These are phyloP conservation scores for Ctenochaetus hawaiiensis DNA, from an alignment of 2,797 vertebrate genomes.

Conservation along the genomic window DNA sequence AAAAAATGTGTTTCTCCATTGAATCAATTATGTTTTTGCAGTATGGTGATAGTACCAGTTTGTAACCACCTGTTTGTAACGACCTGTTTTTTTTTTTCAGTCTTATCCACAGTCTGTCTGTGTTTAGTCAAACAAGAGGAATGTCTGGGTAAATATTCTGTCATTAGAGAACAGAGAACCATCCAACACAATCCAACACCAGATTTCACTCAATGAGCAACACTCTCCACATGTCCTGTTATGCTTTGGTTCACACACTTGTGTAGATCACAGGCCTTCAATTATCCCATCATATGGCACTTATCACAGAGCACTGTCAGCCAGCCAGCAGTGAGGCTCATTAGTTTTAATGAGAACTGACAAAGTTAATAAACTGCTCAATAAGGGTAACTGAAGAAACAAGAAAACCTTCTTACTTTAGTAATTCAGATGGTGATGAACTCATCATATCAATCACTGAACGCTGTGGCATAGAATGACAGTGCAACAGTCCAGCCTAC, in stretches of 20 bases:
- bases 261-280: conserved; percentile 11
- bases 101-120: background rate
- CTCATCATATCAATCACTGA: background rate
- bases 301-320: conserved; percentile 1
- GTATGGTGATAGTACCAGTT: background rate
- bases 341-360: conserved; percentile 35
- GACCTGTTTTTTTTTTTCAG: background rate
- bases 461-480: background rate
- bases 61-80: too few relatives aligned
- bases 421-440: conserved; percentile 1
- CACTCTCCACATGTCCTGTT: conserved; percentile 29
- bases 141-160: conserved; percentile 14
- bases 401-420: background rate
- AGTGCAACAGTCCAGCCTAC: background rate
- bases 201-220: conserved; percentile 28
- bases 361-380: conserved; percentile 6
- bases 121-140: background rate
- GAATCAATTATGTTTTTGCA: background rate
- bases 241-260: conserved; percentile 14
- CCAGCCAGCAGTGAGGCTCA: background rate
- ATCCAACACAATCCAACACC: conserved; percentile 8
- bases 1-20: background rate
- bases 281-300: conserved; percentile 3
- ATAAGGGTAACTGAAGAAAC: background rate
- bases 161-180: conserved; percentile 16